Conservation (phyloP, 2,888 invertebrate genomes). For the Phanerotoma sp. region DNA sequence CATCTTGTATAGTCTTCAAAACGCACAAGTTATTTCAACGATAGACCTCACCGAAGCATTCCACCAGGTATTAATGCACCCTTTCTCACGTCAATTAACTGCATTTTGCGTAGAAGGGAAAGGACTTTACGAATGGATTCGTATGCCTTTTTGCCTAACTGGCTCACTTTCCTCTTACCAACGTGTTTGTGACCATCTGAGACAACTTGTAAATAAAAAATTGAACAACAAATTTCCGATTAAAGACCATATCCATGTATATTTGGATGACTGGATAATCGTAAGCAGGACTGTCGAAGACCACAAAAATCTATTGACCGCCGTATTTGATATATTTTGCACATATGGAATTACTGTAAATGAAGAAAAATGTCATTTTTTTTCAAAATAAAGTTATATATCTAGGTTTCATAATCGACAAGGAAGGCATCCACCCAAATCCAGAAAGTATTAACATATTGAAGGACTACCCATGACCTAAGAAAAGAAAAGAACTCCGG, state of each 20-base stretch:
- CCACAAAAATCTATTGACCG: background rate
- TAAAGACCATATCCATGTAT: background rate
- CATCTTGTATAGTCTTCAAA: constrained; percentile 21
- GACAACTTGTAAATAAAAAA: constrained; percentile 13
- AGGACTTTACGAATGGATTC: constrained; percentile 16
- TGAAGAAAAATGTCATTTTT: background rate
- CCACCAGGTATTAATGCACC: background rate
- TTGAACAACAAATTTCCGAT: background rate
- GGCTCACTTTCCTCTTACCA: constrained; percentile 19
- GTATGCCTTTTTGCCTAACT: constrained; percentile 25
- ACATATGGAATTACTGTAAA: background rate
- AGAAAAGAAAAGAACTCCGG: background rate
- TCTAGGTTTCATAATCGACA: background rate
- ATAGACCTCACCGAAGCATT: constrained; percentile 26
- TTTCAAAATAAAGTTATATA: background rate
- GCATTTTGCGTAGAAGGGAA: constrained; percentile 26
- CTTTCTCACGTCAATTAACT: constrained; percentile 13
- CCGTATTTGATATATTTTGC: background rate
- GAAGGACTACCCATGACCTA: background rate
- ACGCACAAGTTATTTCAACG: constrained; percentile 28
- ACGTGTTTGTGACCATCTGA: background rate
- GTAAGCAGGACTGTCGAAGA: background rate
- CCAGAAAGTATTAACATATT: background rate
- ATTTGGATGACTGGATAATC: background rate
- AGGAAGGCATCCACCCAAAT: background rate